Evolutionary conservation across 1,140 invertebrate genomes (phyloP), one percentile per base, ranked within the genome.

Genomic region (Cecropterus lyciades): DNA sequence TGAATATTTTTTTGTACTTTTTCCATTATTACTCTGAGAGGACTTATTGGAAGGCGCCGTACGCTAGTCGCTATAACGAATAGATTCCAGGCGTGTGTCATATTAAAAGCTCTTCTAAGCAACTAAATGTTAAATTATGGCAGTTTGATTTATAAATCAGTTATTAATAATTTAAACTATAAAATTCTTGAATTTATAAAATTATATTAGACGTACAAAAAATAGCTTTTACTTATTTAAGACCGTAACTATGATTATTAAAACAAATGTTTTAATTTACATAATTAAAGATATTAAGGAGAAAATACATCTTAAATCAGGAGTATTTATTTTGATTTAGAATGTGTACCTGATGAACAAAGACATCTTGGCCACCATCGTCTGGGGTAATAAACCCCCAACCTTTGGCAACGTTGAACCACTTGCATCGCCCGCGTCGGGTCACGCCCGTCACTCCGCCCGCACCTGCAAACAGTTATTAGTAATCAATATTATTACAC

Each of bases 341-440:
- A 43, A 14, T 3, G 3, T 2, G 68, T 53, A 98, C 97, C 95
- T 98, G 97, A 92, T 98, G 97, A 24, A 98, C 97, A 86, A 98
- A 98, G 24, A 98, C 96, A 85, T 98, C 97, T 80, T 97, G 96
- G 8, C 95, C 95, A 7, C 96, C 96, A 89, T 98, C 97, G 73
- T 97, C 95, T 11, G 97, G 97, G 40, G 96, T 97, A 70, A 98
- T 95, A 92, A 98, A 98, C 13, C 97, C 97, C 96, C 96, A 98
- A 13, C 97, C 97, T 91, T 98, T 98, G 68, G 96, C 96, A 43
- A 98, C 97, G 84, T 98, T 98, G 89, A 98, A 98, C 97, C 97
- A 98, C 93, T 98, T 98, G 93, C 96, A 97, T 84, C 94, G 94
- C 30, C 97, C 97, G 80, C 94, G 94, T 59, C 96, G 93, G 60